Conservation (phyloP, 2,113 vertebrate genomes). For the Zosterops borbonicus region DNA sequence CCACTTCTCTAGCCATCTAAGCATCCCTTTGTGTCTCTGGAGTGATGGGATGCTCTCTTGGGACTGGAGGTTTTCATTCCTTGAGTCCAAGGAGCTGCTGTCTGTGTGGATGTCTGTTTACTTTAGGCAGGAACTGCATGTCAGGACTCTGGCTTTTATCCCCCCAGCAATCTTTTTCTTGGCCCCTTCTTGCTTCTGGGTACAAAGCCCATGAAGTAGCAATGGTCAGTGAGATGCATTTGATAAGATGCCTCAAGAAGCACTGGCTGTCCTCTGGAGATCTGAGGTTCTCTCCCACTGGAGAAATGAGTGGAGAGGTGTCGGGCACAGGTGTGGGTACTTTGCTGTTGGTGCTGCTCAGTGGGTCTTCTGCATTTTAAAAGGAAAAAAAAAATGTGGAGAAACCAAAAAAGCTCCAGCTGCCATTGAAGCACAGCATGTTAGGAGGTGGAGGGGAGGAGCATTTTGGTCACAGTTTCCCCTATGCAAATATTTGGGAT, state of each 20-base stretch:
- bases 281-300: fast-evolving
- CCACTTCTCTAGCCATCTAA: fast-evolving
- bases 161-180: not conserved
- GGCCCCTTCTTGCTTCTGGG: not conserved
- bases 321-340: fast-evolving
- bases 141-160: not conserved
- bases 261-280: not conserved
- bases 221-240: not conserved
- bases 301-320: not conserved
- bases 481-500: not conserved
- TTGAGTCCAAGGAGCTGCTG: not conserved
- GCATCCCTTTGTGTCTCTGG: not conserved
- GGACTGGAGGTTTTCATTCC: not conserved
- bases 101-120: not conserved
- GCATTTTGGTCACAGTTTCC: not conserved
- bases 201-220: not conserved
- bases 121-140: not conserved
- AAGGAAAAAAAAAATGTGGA: not conserved
- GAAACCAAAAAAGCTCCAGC: not conserved
- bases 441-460: not conserved
- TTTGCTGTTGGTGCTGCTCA: not conserved
- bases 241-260: not conserved
- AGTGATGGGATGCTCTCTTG: not conserved
- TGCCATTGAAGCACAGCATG: fast-evolving
- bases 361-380: not conserved